Conservation (phyloP, 2,797 vertebrate genomes). For the Megalops cyprinoides region DNA sequence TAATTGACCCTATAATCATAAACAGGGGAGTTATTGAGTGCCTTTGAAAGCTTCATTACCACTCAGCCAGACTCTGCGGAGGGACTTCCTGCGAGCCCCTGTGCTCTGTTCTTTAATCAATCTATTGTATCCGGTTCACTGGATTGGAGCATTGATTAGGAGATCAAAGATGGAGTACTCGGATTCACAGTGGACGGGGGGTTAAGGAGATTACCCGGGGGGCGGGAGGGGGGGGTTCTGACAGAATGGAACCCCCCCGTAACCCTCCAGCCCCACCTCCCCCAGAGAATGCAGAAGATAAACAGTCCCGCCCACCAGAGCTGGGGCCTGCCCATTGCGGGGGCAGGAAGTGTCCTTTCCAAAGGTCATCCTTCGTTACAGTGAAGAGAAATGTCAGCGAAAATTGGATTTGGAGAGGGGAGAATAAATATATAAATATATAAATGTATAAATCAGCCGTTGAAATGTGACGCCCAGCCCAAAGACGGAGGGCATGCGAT, state of each 20-base stretch:
- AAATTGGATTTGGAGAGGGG: constrained; percentile 46
- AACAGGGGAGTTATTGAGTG: constrained; percentile 42
- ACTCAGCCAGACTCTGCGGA: constrained; percentile 26
- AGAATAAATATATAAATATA: constrained; percentile 45
- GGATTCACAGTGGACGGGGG: neutral
- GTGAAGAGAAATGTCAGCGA: constrained; percentile 53
- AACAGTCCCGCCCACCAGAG: neutral
- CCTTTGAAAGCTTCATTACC: constrained; percentile 39
- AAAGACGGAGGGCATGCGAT: constrained; percentile 22
- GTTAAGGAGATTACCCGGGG: constrained; percentile 5
- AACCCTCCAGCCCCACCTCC: neutral
- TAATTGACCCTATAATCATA: constrained; percentile 42
- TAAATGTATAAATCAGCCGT: constrained; percentile 35
- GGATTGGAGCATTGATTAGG: constrained; percentile 11
- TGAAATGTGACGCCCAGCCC: constrained; percentile 34
- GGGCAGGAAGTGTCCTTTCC: constrained; percentile 51
- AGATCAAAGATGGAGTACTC: constrained; percentile 20
- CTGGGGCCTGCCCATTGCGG: neutral
- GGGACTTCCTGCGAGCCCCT: too few relatives aligned
- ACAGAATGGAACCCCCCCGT: neutral
- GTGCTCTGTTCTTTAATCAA: neutral
- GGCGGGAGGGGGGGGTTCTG: neutral
- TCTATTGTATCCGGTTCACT: neutral
- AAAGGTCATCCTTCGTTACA: constrained; percentile 53
- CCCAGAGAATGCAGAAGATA: neutral